Evolutionary conservation across 2,888 invertebrate genomes (phyloP), one percentile per base, ranked within the genome.

Genomic region (Myopa tessellatipennis): DNA sequence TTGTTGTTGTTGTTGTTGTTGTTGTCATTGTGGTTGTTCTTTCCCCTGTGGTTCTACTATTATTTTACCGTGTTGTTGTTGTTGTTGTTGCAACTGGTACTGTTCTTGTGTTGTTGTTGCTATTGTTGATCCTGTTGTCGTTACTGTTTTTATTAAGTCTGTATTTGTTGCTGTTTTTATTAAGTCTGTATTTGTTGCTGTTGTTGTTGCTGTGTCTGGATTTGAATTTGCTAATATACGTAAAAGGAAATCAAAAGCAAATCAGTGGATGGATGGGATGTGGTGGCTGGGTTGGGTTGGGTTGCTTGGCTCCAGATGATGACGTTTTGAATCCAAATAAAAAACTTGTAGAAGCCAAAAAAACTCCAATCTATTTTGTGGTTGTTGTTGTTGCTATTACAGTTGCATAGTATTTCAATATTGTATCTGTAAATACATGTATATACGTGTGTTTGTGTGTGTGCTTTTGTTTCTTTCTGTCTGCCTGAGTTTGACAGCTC

Each of bases 21-120:
- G 3, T 14, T 40, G 76, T 76, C 40, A 58, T 50, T 74, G 76
- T 55, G 45, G 65, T 68, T 70, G 76, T 68, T 14, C 36, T 58
- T 68, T 38, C 68, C 60, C 74, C 45, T 40, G 7, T n/a, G n/a
- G n/a, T n/a, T n/a, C n/a, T n/a, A n/a, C n/a, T n/a, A n/a, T n/a
- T n/a, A n/a, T n/a, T n/a, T n/a, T n/a, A n/a, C n/a, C n/a, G n/a
- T n/a, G n/a, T n/a, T n/a, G n/a, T n/a, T n/a, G n/a, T n/a, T n/a
- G 26, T 45, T 45, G 60, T 34, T 38, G 38, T 16, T 12, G 63
- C 63, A 69, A 58, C 58, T 58, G 58, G 18, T 26, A 26, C 26
- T 61, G 61, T 38, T 1, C 40, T 50, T 18, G 45, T 60, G 68
- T 34, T 58, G 40, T 68, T 67, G 36, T 34, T 58, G 34, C 12